Evolutionary conservation across 2,113 vertebrate genomes (phyloP).

Genomic region (Gymnorhina tibicen): DNA sequence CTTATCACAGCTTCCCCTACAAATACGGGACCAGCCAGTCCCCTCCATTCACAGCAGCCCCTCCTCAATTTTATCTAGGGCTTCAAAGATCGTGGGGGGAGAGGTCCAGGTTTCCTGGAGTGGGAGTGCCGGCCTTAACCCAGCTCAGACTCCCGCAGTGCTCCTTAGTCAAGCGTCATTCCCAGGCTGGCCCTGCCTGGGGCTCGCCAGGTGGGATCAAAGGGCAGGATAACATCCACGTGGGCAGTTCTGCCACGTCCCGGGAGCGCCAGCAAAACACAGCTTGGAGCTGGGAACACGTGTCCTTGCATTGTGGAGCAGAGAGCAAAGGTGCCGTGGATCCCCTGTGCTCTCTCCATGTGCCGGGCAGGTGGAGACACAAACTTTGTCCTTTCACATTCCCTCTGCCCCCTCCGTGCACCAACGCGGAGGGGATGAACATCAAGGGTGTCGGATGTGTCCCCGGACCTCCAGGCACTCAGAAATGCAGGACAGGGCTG

Average conservation of each 20-base stretch:
- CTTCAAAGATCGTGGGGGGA: not conserved
- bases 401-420: not conserved
- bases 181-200: not conserved
- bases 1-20: not conserved
- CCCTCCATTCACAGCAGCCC: not conserved
- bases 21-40: not conserved
- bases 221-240: not conserved
- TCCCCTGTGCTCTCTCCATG: not conserved
- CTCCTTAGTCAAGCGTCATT: fast-evolving
- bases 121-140: fast-evolving
- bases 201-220: not conserved
- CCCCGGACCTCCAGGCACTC: fast-evolving
- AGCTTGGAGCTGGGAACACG: not conserved
- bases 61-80: not conserved
- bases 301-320: not conserved
- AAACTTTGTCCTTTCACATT: not conserved
- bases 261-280: fast-evolving
- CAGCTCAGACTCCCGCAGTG: not conserved
- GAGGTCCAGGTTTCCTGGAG: not conserved
- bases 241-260: not conserved
- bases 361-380: not conserved
- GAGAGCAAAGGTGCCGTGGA: not conserved
- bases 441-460: too few species aligned
- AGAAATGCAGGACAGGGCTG: not conserved
- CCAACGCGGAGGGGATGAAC: fast-evolving